These are phyloP conservation scores for Schizotus pectinicornis DNA, from an alignment of 2,888 invertebrate genomes.

Conservation along the genomic window DNA sequence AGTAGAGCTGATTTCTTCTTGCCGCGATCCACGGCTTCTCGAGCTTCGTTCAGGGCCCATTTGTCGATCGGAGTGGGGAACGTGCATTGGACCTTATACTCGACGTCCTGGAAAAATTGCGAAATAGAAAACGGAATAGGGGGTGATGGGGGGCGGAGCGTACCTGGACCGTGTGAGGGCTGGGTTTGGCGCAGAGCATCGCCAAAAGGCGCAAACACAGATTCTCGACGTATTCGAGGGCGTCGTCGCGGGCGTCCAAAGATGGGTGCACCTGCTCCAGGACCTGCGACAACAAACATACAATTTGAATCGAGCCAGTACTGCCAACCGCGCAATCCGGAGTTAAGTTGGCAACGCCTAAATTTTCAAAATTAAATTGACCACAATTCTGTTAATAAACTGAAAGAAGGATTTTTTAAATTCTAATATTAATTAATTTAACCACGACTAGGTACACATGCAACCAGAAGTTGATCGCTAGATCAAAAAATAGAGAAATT, in stretches of 20 bases:
- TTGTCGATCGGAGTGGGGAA: slow-evolving; percentile 95
- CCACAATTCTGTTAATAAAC: too few relatives aligned
- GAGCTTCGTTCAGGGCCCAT: slow-evolving; percentile 92
- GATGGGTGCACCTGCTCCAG: slow-evolving; percentile 90
- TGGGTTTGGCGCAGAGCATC: slow-evolving; percentile 85
- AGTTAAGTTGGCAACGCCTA: too few relatives aligned
- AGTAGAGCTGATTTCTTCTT: slow-evolving; percentile 79
- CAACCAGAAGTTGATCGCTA: too few relatives aligned
- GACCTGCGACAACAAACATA: slow-evolving; percentile 65
- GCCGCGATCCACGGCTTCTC: slow-evolving; percentile 79
- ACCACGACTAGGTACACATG: too few relatives aligned
- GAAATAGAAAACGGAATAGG: slow-evolving; percentile 1
- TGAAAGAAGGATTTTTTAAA: too few relatives aligned
- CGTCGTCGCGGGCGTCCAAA: slow-evolving; percentile 84
- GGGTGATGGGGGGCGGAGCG: slow-evolving; percentile 1
- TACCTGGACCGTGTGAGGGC: slow-evolving; percentile 80
- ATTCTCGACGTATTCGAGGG: slow-evolving; percentile 90
- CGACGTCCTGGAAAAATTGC: slow-evolving; percentile 74
- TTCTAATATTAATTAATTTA: too few relatives aligned
- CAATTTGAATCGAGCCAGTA: too few relatives aligned
- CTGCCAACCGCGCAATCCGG: too few relatives aligned
- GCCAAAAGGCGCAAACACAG: slow-evolving; percentile 87
- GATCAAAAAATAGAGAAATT: too few relatives aligned
- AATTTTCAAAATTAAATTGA: too few relatives aligned
- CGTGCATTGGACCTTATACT: slow-evolving; percentile 87